Percentiles rank a stretch among this genome's conserved stretches.
Evolutionary conservation across 2,113 vertebrate genomes (phyloP).

Genomic region (Ageneiosus marmoratus): DNA sequence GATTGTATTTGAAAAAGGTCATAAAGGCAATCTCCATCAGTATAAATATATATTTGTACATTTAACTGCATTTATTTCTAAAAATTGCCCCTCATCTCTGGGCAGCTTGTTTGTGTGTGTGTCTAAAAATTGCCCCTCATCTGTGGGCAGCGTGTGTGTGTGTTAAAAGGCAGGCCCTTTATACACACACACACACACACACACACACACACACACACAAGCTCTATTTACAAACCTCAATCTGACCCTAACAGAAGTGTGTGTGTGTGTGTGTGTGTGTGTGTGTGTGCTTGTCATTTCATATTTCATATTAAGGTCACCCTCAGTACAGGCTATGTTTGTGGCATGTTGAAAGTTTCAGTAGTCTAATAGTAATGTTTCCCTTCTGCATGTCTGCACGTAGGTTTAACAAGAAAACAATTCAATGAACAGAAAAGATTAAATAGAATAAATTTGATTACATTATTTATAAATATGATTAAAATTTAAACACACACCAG

Average conservation of each 20-base stretch:
- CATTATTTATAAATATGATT: not conserved
- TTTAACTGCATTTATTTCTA: not conserved
- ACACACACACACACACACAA: conserved; percentile 10
- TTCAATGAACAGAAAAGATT: not conserved
- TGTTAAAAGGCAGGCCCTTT: too few species aligned
- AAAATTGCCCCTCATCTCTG: not conserved
- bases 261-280: not conserved
- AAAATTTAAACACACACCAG: not conserved
- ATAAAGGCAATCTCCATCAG: not conserved
- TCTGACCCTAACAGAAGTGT: conserved; percentile 6
- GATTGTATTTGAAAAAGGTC: not conserved
- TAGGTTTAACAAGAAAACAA: too few species aligned
- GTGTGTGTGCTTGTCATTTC: conserved; percentile 36
- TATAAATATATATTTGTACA: not conserved
- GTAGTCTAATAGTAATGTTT: not conserved
- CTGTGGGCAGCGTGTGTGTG: too few species aligned
- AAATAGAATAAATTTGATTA: not conserved
- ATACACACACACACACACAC: too few species aligned
- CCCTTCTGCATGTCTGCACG: not conserved
- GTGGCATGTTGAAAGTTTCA: not conserved
- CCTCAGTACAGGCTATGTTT: not conserved
- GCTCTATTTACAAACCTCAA: conserved; percentile 39
- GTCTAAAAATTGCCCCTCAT: too few species aligned
- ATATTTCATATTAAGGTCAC: not conserved
- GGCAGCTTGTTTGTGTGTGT: not conserved